These are phyloP conservation scores for Falco columbarius DNA, from an alignment of 2,797 vertebrate species.

Conservation along the genomic window DNA sequence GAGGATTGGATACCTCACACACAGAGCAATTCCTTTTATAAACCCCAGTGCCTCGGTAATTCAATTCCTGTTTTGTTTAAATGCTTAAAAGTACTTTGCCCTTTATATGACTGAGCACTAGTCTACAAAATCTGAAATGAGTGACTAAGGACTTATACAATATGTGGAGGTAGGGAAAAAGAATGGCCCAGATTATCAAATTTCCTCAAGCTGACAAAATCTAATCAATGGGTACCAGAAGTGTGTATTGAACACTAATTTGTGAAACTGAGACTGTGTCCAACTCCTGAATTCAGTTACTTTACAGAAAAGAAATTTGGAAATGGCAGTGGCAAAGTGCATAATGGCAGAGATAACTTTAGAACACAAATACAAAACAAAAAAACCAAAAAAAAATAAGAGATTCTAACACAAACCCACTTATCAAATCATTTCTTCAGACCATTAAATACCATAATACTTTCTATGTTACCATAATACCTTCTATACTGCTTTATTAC, in stretches of 20 bases:
- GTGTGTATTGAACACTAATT: accelerated
- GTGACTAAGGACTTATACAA: neutral
- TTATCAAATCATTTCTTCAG: neutral
- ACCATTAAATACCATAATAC: neutral
- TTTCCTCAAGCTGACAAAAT: neutral
- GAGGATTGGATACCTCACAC: neutral
- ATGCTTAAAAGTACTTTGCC: neutral
- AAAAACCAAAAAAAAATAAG: neutral
- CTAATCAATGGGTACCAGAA: neutral
- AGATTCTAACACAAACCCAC: neutral
- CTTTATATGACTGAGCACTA: neutral
- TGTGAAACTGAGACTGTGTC: neutral
- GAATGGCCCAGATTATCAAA: neutral
- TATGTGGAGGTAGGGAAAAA: neutral
- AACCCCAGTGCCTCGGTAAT: neutral
- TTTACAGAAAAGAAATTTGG: neutral
- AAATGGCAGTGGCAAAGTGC: neutral
- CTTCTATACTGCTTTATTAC: neutral
- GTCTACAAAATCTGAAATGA: neutral
- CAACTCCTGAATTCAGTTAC: neutral
- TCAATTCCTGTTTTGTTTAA: neutral
- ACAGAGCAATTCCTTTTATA: neutral
- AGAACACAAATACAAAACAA: neutral
- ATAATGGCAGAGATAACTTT: neutral
- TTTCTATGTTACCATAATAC: neutral